phyloP scores from a whole-genome alignment of 2,888 invertebrate species.

The Bugulina stolonifera region DNA sequence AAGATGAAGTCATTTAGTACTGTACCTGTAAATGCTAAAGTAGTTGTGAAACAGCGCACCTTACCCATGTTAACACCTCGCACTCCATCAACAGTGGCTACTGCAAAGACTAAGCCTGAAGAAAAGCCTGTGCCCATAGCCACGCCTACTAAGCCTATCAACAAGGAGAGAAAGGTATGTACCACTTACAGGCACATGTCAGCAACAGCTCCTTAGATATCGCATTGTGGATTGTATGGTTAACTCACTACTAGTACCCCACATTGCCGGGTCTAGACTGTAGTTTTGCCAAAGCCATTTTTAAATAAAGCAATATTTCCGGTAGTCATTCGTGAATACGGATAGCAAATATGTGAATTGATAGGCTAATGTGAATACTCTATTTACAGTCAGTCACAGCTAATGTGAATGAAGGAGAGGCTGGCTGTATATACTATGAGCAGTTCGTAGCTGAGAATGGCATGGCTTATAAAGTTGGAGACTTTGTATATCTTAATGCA shows the following conservation, averaged over 20 bases:
- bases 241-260: no score
- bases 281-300: no score
- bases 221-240: no score
- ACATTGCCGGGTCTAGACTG: no score
- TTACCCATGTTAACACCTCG: neutral
- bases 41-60: neutral
- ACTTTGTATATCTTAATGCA: conserved; percentile 76
- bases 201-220: no score
- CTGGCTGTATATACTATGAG: conserved; percentile 74
- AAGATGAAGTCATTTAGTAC: conserved; percentile 58
- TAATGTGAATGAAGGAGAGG: conserved; percentile 35
- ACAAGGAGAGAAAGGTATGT: conserved; percentile 8
- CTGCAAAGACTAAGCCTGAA: neutral
- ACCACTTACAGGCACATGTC: no score
- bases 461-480: conserved; percentile 62
- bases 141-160: neutral
- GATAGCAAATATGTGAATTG: no score
- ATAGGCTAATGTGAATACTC: neutral
- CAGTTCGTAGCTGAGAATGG: conserved; percentile 56
- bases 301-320: no score
- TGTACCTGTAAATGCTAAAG: neutral
- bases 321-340: no score
- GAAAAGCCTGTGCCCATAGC: neutral
- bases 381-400: conserved; percentile 64
- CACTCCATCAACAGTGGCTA: neutral